Evolutionary conservation across 2,888 invertebrate species (phyloP), one percentile per base, ranked within the genome.

Genomic region (Hypomecis atomaria): DNA sequence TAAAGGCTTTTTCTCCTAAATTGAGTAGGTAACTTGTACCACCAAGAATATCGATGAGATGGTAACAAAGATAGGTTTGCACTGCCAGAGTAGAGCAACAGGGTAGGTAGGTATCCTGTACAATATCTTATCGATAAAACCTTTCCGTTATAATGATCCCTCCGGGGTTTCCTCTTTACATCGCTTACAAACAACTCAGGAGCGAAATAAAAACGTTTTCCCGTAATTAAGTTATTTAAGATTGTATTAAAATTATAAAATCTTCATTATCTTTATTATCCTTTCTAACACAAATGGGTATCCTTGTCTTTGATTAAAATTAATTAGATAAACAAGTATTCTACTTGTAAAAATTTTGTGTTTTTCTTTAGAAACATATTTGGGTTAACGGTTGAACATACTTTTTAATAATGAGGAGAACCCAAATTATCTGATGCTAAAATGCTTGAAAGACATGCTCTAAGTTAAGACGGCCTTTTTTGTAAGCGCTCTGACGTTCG

Each of bases 131-230:
- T 54, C 64, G 64, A 60, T 65, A 59, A 62, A 66, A 38, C 48
- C 56, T 53, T 40, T 58, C 61, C 60, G 45, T 38, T 61, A 53
- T 65, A 61, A 65, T 65, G 64, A 65, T 60, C 59, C 64, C 64
- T 50, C 37, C 34, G 40, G 49, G 59, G 34, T 38, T 43, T 33
- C 13, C 34, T 9, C 13, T 52, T 44, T 7, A 50, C 38, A n/a
- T 49, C 47, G 48, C 42, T 42, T 13, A 11, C 40, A 40, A 48
- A 49, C 42, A 43, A 50, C 38, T 7, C 40, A 9, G 6, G 33
- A 36, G 23, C 43, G 36, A 50, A 59, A 50, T 49, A 43, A 50
- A 50, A 50, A 45, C n/a, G 37, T 37, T 37, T 47, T 38, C 6
- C 33, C 34, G 1, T 42, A 42, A 43, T 42, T 58, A 36, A 48